These are phyloP conservation scores for Escarpia spicata DNA, from an alignment of 2,888 invertebrate species.

Conservation along the genomic window DNA sequence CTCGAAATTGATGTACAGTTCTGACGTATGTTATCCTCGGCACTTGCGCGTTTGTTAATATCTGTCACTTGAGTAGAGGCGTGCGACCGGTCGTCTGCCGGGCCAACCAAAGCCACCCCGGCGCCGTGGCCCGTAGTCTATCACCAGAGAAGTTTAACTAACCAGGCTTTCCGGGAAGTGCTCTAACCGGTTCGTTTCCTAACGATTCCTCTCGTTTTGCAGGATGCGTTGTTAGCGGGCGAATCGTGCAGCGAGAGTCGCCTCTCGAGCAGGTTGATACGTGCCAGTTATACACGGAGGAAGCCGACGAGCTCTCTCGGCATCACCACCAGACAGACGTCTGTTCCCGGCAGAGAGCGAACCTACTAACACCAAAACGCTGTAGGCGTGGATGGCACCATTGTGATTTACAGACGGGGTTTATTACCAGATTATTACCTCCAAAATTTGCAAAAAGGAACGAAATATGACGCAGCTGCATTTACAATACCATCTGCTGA, in stretches of 20 bases:
- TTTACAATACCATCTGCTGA: not conserved
- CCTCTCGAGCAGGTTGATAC: not conserved
- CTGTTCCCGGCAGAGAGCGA: not conserved
- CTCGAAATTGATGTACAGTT: not conserved
- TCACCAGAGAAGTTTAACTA: not conserved
- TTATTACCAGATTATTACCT: not conserved
- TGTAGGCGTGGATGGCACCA: slow-evolving; percentile 4
- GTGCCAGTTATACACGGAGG: not conserved
- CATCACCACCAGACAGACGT: not conserved
- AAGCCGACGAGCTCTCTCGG: not conserved
- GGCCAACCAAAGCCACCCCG: not conserved
- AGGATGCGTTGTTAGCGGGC: slow-evolving; percentile 11
- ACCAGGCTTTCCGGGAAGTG: slow-evolving; percentile 8
- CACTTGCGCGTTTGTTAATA: not conserved
- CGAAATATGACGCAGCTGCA: slow-evolving; percentile 3
- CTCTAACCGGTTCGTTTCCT: not conserved
- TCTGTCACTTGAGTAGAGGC: not conserved
- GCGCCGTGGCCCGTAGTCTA: not conserved
- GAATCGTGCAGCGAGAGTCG: not conserved
- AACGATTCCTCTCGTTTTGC: not conserved
- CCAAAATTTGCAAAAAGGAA: not conserved
- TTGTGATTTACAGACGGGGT: slow-evolving; percentile 3
- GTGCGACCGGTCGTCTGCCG: not conserved
- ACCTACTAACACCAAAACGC: not conserved
- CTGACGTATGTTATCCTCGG: not conserved